A percentile compares a stretch with the other conserved stretches of the same genome.
Conservation (phyloP, 2,888 invertebrate genomes). For the Acleris sparsana region DNA sequence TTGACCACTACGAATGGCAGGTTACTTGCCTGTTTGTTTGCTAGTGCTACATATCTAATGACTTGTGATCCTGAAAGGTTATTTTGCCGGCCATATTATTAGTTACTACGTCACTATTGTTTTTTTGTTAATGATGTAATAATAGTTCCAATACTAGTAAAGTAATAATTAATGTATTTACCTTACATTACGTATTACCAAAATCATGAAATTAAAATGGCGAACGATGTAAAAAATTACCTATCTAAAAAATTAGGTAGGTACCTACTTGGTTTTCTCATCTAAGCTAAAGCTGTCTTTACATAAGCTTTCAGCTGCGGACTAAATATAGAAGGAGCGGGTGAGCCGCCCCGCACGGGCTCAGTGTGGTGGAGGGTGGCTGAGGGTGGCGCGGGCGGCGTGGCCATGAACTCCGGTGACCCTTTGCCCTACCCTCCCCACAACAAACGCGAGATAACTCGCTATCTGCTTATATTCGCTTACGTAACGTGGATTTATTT, state of each 20-base stretch:
- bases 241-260: too few relatives aligned
- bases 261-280: background rate
- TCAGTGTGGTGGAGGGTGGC: slow-evolving; percentile 40
- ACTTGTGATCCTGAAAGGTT: too few relatives aligned
- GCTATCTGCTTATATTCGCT: slow-evolving; percentile 26
- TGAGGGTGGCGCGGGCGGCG: slow-evolving; percentile 42
- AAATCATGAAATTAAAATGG: background rate
- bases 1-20: too few relatives aligned
- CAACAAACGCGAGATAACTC: slow-evolving; percentile 20
- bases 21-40: too few relatives aligned
- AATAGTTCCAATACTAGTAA: background rate
- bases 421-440: slow-evolving; percentile 54
- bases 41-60: too few relatives aligned
- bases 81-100: too few relatives aligned
- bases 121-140: background rate
- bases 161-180: background rate
- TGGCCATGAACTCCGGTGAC: slow-evolving; percentile 78
- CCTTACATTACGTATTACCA: background rate
- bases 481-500: slow-evolving; percentile 32
- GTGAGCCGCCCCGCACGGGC: slow-evolving; percentile 40
- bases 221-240: too few relatives aligned
- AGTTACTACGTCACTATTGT: too few relatives aligned
- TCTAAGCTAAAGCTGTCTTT: background rate
- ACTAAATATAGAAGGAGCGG: slow-evolving; percentile 63
- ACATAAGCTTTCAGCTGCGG: slow-evolving; percentile 29